Percentiles rank a stretch among this genome's conserved stretches.
phyloP scores from a whole-genome alignment of 2,888 invertebrate genomes.

The Thymelicus acteon region DNA sequence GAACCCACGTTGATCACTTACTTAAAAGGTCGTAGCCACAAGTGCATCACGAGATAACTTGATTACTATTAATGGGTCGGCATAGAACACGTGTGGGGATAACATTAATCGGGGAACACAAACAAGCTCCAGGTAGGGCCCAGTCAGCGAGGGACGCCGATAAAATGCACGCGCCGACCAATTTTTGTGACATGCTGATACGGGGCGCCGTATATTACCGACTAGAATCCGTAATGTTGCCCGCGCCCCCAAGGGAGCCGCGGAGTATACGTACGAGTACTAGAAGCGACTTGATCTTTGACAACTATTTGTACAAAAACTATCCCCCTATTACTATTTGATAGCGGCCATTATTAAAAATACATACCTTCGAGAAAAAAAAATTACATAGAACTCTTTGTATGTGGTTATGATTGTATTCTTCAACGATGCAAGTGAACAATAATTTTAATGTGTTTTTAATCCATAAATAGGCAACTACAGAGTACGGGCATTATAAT shows the following conservation, averaged over 20 bases:
- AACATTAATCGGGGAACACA: constrained; percentile 1
- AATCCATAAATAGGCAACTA: too few species aligned
- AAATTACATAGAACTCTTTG: too few species aligned
- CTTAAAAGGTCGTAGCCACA: neutral
- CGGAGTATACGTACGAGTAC: constrained; percentile 35
- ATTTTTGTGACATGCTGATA: constrained; percentile 70
- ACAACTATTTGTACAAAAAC: neutral
- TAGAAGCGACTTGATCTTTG: constrained; percentile 44
- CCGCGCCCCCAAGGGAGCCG: constrained; percentile 25
- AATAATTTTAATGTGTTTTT: too few species aligned
- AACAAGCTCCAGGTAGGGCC: constrained; percentile 18
- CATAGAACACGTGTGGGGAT: constrained; percentile 7
- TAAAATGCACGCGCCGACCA: constrained; percentile 65
- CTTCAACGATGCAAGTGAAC: too few species aligned
- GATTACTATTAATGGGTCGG: neutral
- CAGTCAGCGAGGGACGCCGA: constrained; percentile 49
- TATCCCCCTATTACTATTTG: too few species aligned
- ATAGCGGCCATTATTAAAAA: too few species aligned
- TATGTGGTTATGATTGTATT: too few species aligned
- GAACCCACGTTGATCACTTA: neutral
- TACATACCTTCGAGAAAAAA: too few species aligned
- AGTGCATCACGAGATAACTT: neutral
- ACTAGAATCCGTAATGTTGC: constrained; percentile 64
- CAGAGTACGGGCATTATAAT: too few species aligned
- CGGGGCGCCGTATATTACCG: constrained; percentile 64